Percentiles rank a stretch among this genome's conserved stretches.
phyloP scores from a whole-genome alignment of 2,888 invertebrate species.

The Tanypteryx hageni region DNA sequence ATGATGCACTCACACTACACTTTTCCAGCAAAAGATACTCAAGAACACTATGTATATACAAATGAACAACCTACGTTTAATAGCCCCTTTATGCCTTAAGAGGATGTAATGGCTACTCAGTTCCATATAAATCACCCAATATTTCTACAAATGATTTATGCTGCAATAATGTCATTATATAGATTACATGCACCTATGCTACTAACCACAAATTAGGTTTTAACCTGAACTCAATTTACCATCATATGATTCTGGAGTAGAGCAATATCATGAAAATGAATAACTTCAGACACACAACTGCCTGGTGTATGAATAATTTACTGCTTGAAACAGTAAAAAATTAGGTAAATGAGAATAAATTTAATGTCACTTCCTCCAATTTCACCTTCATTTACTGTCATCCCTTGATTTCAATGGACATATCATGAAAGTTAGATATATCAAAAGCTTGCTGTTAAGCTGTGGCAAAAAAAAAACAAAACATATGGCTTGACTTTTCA shows the following conservation, averaged over 20 bases:
- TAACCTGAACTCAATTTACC: background rate
- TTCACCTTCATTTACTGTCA: slow-evolving; percentile 4
- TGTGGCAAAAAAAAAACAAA: background rate
- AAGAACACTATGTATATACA: background rate
- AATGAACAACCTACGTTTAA: background rate
- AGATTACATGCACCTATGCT: slow-evolving; percentile 10
- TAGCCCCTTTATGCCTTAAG: too few relatives aligned
- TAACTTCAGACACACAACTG: background rate
- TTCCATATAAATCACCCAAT: too few relatives aligned
- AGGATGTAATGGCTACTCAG: too few relatives aligned
- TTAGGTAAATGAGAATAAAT: background rate
- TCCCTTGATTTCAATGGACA: background rate
- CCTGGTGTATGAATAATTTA: background rate
- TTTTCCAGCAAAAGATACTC: background rate
- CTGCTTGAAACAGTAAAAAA: slow-evolving; percentile 29
- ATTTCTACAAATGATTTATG: background rate
- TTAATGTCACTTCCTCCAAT: slow-evolving; percentile 12
- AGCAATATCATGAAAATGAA: background rate
- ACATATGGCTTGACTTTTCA: background rate
- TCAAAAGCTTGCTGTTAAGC: slow-evolving; percentile 43
- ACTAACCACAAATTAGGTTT: background rate
- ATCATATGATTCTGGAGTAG: background rate
- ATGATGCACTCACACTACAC: slow-evolving; percentile 27
- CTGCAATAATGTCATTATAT: background rate
- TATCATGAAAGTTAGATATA: background rate